Evolutionary conservation across 2,888 invertebrate species (phyloP).

Genomic region (Cephus runcator): DNA sequence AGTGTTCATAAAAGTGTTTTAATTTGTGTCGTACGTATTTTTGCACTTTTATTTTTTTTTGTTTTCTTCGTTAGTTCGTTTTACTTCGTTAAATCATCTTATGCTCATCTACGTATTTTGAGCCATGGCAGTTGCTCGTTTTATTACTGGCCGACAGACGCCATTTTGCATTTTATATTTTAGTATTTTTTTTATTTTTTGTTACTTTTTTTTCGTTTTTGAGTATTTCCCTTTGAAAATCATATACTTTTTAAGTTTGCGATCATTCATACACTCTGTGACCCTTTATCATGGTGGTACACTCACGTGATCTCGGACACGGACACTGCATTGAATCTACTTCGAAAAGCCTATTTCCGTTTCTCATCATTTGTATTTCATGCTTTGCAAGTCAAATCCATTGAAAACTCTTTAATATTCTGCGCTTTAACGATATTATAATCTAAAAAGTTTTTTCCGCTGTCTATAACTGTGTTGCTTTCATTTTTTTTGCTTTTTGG

Average conservation of each 20-base stretch:
- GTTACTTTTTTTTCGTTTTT: slow-evolving; percentile 4
- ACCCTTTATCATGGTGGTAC: background rate
- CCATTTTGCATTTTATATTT: slow-evolving; percentile 27
- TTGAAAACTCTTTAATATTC: background rate
- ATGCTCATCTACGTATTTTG: slow-evolving; percentile 56
- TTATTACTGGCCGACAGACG: slow-evolving; percentile 60
- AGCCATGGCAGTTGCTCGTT: slow-evolving; percentile 63
- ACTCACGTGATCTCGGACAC: background rate
- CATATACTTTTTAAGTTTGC: background rate
- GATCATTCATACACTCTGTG: background rate
- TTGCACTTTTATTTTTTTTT: background rate
- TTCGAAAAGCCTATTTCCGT: background rate
- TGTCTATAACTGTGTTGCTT: background rate
- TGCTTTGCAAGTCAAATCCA: background rate
- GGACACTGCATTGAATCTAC: background rate
- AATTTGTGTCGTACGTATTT: background rate
- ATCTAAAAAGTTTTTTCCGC: background rate
- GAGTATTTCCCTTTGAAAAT: background rate
- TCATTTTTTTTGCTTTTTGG: background rate
- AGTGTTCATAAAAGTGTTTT: background rate
- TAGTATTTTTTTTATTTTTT: slow-evolving; percentile 3
- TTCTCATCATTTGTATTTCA: background rate
- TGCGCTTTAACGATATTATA: background rate
- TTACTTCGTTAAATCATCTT: background rate
- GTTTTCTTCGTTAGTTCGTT: background rate